Evolutionary conservation across 2,888 invertebrate species (phyloP).

Genomic region (Dynastes tityus): DNA sequence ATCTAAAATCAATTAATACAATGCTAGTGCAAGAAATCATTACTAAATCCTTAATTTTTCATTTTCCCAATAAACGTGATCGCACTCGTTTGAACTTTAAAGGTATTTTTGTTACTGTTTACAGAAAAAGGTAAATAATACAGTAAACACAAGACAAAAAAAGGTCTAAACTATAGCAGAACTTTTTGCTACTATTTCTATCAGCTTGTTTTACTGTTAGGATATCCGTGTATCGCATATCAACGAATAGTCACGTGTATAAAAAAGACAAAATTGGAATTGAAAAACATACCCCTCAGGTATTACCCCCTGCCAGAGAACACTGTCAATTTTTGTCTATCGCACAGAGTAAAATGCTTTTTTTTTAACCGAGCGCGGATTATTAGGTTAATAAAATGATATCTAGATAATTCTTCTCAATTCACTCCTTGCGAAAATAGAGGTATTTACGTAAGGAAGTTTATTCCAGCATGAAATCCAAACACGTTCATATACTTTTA

Average conservation of each 20-base stretch:
- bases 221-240: background rate
- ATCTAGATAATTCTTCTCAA: conserved; percentile 6
- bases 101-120: background rate
- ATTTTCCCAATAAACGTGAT: background rate
- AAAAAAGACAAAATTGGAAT: conserved; percentile 3
- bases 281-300: conserved; percentile 41
- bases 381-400: conserved; percentile 12
- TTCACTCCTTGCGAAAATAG: conserved; percentile 25
- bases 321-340: conserved; percentile 38
- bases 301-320: conserved; percentile 35
- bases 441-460: conserved; percentile 24
- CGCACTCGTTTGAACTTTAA: background rate
- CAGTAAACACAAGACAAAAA: background rate
- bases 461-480: conserved; percentile 36
- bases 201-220: background rate
- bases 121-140: background rate
- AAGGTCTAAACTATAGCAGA: background rate
- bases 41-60: conserved; percentile 9
- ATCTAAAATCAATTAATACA: conserved; percentile 29
- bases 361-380: conserved; percentile 5
- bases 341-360: conserved; percentile 32
- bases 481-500: conserved; percentile 43
- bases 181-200: no score
- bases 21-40: background rate
- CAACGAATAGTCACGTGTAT: background rate